Evolutionary conservation across 2,113 vertebrate genomes (phyloP).

Genomic region (Nycticorax nycticorax): DNA sequence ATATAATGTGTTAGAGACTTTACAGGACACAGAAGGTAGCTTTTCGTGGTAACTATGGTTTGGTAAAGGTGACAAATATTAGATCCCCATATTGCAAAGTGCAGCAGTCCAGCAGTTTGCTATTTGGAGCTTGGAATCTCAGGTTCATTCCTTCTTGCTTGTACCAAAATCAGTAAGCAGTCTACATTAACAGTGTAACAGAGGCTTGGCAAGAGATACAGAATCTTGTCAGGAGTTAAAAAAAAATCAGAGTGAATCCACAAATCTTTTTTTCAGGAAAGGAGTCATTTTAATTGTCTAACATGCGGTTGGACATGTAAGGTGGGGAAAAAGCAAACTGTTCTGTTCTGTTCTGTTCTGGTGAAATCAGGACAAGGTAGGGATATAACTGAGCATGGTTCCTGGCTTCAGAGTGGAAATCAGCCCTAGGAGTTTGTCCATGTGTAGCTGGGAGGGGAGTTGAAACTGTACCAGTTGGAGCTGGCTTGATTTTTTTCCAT

Average conservation of each 20-base stretch:
- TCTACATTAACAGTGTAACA: background rate
- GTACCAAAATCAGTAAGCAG: background rate
- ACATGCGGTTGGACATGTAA: background rate
- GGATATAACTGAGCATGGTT: background rate
- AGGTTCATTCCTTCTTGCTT: background rate
- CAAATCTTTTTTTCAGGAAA: background rate
- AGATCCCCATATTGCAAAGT: background rate
- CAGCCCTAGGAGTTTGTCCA: accelerated
- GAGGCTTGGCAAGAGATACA: background rate
- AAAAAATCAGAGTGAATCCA: background rate
- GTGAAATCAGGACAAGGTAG: background rate
- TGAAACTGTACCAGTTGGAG: background rate
- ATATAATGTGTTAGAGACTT: background rate
- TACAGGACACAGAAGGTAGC: background rate
- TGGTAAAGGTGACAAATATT: background rate
- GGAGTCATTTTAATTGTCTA: background rate
- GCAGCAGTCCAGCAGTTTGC: background rate
- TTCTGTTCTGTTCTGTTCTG: background rate
- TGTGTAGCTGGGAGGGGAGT: background rate
- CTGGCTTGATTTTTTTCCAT: background rate
- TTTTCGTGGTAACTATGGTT: background rate
- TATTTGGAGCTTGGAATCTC: background rate
- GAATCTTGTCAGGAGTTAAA: background rate
- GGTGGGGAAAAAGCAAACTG: background rate
- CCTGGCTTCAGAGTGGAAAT: background rate